phyloP scores from a whole-genome alignment of 2,797 vertebrate genomes.

The Acanthurus leucopareius region DNA sequence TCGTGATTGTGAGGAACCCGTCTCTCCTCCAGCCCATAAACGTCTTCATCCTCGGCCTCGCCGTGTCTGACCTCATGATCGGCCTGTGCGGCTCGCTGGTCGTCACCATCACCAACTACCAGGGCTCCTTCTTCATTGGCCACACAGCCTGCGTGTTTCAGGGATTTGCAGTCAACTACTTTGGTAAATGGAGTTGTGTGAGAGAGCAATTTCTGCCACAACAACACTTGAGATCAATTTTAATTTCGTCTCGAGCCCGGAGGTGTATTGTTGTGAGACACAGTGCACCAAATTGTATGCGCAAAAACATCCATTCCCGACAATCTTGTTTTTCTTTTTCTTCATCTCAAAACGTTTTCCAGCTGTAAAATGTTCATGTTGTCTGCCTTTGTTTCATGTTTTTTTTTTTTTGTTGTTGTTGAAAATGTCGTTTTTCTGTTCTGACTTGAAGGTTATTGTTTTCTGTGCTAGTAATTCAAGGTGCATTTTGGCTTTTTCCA shows the following conservation, averaged over 20 bases:
- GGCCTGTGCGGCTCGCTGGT: constrained; percentile 78
- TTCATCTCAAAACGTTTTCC: constrained; percentile 6
- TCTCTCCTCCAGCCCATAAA: constrained; percentile 73
- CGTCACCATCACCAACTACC: constrained; percentile 83
- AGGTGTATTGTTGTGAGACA: constrained; percentile 3
- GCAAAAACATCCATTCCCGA: neutral
- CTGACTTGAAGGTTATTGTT: neutral
- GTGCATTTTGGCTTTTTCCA: neutral
- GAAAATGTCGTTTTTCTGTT: neutral
- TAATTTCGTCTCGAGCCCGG: neutral
- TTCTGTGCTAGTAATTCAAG: neutral
- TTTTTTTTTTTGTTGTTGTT: neutral
- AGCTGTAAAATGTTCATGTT: neutral
- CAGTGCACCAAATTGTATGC: neutral
- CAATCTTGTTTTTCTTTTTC: neutral
- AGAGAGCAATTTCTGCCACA: neutral
- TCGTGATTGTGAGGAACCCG: constrained; percentile 68
- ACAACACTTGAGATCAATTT: neutral
- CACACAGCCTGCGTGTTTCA: constrained; percentile 80
- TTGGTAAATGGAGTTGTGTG: constrained; percentile 73
- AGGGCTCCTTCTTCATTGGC: constrained; percentile 82
- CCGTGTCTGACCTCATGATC: constrained; percentile 84
- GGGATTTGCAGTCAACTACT: constrained; percentile 85
- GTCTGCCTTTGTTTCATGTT: neutral
- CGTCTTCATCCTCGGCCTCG: constrained; percentile 77